phyloP scores from a whole-genome alignment of 2,113 vertebrate species.

The Leiothrix lutea region DNA sequence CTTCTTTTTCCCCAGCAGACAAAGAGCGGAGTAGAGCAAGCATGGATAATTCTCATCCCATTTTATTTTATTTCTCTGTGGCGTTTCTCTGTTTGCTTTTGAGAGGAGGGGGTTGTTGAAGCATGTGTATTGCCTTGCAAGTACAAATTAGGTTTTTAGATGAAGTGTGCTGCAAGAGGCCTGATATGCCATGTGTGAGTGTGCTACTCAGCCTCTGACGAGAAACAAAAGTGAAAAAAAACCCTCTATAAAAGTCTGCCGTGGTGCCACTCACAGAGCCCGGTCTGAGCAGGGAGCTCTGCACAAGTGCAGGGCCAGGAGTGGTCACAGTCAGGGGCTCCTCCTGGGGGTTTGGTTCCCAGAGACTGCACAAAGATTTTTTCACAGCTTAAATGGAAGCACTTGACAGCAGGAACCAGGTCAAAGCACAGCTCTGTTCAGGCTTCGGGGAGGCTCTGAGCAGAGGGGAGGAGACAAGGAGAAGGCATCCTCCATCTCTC shows the following conservation, averaged over 20 bases:
- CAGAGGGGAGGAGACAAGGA: neutral
- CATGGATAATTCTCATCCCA: slow-evolving; percentile 44
- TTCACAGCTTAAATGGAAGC: neutral
- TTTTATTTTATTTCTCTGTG: slow-evolving; percentile 55
- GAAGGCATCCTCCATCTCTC: neutral
- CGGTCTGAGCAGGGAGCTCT: neutral
- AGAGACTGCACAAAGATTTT: neutral
- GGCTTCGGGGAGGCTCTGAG: neutral
- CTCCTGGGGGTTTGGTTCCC: neutral
- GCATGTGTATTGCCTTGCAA: slow-evolving; percentile 57
- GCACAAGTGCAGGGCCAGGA: neutral
- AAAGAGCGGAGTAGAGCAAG: neutral
- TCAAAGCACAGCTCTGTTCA: slow-evolving; percentile 3
- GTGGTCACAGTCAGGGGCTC: neutral
- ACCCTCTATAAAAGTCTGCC: neutral
- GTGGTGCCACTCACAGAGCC: neutral
- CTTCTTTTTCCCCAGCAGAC: neutral
- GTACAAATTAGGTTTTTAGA: slow-evolving; percentile 69
- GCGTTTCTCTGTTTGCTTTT: slow-evolving; percentile 53
- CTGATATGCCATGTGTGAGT: slow-evolving; percentile 25
- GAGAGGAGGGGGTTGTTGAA: slow-evolving; percentile 54
- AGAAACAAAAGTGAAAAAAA: neutral
- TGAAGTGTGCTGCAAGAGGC: slow-evolving; percentile 58
- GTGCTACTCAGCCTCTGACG: neutral
- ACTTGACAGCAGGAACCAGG: slow-evolving; percentile 12